Evolutionary conservation across 2,888 invertebrate genomes (phyloP).

Genomic region (Eristalis tenax): DNA sequence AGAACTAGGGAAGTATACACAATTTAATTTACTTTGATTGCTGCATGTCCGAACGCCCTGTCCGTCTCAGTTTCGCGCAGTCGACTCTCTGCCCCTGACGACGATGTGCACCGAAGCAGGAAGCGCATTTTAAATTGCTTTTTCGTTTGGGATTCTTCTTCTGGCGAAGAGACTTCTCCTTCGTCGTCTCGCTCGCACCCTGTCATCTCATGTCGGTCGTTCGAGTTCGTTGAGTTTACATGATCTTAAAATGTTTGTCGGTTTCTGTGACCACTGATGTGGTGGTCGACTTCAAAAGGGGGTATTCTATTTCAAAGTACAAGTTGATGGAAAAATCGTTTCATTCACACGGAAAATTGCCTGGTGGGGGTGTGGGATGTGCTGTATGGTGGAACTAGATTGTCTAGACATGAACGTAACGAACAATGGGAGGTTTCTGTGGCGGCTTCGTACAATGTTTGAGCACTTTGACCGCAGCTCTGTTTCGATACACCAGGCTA

Average conservation of each 20-base stretch:
- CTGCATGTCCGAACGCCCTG: conserved; percentile 69
- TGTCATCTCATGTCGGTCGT: conserved; percentile 56
- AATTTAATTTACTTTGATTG: conserved; percentile 72
- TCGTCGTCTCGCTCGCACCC: neutral
- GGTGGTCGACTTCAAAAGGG: conserved; percentile 6
- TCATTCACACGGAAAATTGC: conserved; percentile 48
- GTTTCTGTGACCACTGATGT: conserved; percentile 61
- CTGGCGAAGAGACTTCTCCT: conserved; percentile 3
- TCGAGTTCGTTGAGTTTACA: conserved; percentile 69
- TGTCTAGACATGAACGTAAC: conserved; percentile 42
- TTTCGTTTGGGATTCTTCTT: conserved; percentile 26
- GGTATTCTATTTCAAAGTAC: conserved; percentile 55
- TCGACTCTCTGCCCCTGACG: conserved; percentile 25
- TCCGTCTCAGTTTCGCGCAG: conserved; percentile 58
- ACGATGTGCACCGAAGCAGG: conserved; percentile 69
- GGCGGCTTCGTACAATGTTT: neutral
- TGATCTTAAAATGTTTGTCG: conserved; percentile 69
- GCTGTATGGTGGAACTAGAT: conserved; percentile 17
- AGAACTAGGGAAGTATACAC: conserved; percentile 42
- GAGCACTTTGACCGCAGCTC: neutral
- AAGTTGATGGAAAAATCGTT: conserved; percentile 13
- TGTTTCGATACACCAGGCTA: no score
- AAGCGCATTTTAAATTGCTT: conserved; percentile 70
- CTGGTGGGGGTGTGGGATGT: conserved; percentile 24
- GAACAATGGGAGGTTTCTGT: neutral